These are phyloP conservation scores for Diabrotica balteata DNA, from an alignment of 2,888 invertebrate genomes.

Conservation along the genomic window DNA sequence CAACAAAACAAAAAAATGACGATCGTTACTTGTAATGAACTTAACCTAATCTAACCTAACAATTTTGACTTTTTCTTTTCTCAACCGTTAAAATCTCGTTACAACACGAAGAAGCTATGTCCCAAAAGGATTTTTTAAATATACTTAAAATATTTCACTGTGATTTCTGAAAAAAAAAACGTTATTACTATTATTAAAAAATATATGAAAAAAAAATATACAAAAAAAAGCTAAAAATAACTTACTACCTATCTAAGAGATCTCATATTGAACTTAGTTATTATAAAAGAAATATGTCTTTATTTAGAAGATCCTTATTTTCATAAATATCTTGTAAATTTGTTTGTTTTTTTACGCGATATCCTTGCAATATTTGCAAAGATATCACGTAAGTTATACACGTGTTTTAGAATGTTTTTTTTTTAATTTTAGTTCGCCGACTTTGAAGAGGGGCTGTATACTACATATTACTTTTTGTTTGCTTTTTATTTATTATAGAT, in stretches of 20 bases:
- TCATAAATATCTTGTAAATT: conserved; percentile 50
- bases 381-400: conserved; percentile 41
- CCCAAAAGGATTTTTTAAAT: conserved; percentile 43
- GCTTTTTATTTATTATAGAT: conserved; percentile 37
- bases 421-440: conserved; percentile 35
- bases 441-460: conserved; percentile 47
- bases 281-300: conserved; percentile 51
- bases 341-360: conserved; percentile 36
- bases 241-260: conserved; percentile 61
- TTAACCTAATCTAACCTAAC: not conserved
- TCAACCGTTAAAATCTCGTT: conserved; percentile 29
- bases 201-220: conserved; percentile 45
- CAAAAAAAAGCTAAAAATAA: conserved; percentile 56
- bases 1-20: conserved; percentile 12
- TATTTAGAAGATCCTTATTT: conserved; percentile 59
- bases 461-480: conserved; percentile 39
- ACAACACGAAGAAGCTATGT: conserved; percentile 32
- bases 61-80: conserved; percentile 18
- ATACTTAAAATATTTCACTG: conserved; percentile 58
- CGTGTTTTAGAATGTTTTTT: conserved; percentile 41
- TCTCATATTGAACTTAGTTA: conserved; percentile 61
- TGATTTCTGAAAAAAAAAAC: conserved; percentile 60
- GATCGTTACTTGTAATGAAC: conserved; percentile 25
- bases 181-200: conserved; percentile 57
- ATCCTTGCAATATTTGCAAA: conserved; percentile 53